Evolutionary conservation across 2,113 vertebrate genomes (phyloP).

Genomic region (Bambusicola thoracicus): DNA sequence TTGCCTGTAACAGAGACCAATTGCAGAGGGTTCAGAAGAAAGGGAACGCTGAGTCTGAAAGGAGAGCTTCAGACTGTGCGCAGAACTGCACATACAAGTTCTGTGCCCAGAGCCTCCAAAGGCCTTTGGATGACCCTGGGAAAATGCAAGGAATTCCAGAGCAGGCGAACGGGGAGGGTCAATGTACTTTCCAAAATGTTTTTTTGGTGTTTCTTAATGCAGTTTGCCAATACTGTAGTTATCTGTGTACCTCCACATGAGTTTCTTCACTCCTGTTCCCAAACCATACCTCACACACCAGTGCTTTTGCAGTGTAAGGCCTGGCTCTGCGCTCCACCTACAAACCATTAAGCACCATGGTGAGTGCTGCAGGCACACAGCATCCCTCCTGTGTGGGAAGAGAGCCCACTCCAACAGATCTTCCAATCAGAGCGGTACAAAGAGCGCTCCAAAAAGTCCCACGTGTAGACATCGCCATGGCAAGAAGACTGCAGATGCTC

Average conservation of each 20-base stretch:
- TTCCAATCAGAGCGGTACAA: neutral
- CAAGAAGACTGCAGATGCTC: neutral
- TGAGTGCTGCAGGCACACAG: neutral
- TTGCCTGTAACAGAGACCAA: neutral
- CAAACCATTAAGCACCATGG: rapidly evolving
- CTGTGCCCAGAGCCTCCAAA: slow-evolving; percentile 7
- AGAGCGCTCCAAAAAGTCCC: neutral
- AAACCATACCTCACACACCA: neutral
- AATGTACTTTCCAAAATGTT: neutral
- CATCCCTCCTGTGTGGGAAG: neutral
- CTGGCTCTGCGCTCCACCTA: neutral
- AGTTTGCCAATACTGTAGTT: neutral
- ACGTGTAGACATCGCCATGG: neutral
- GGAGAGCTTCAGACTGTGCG: neutral
- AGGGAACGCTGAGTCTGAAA: rapidly evolving
- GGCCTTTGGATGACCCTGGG: neutral
- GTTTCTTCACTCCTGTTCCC: neutral
- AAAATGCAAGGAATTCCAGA: neutral
- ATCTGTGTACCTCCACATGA: neutral
- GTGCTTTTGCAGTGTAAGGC: neutral
- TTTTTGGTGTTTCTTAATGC: neutral
- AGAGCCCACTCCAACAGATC: neutral
- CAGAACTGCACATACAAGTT: neutral
- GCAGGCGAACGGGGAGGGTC: neutral
- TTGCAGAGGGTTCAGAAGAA: neutral